Evolutionary conservation across 2,113 vertebrate genomes (phyloP), one percentile per base, ranked within the genome.

Genomic region (Chiloscyllium plagiosum): DNA sequence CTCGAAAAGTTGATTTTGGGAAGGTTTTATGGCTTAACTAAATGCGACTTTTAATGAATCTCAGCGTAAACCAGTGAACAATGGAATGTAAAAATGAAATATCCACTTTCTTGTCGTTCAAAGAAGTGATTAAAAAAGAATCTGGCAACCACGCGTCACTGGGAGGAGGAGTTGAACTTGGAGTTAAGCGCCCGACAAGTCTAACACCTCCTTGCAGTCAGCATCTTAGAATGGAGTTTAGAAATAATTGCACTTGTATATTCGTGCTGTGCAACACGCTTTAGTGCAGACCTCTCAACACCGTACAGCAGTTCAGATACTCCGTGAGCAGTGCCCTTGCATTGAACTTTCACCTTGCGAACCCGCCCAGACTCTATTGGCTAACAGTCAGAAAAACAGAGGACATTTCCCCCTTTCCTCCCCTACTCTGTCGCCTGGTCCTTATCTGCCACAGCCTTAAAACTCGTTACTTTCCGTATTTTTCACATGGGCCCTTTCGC

Each of bases 271-370:
- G 65, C 6, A 24, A 68, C 65, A 94, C 69, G 37, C 92, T 69
- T 69, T 22, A 69, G 66, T 37, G 66, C 19, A 94, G 66, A 69
- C 65, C 37, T 13, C 92, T 15, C 86, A 89, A 33, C 52, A 69
- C n/a, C 6, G 65, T 37, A 13, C 3, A 37, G 33, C 92, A 94
- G 90, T 66, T 6, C 66, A 94, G 68, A 93, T 68, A 93, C 29
- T 93, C 61, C 20, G 90, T 68, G 42, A 96, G 96, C 96, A 15
- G 56, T 97, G 97, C 96, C 98, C 97, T 33, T 86, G 93, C 96
- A 95, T 96, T 98, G 97, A 98, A 98, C 98, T 97, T 97, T 97
- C 98, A 98, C 97, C 98, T 98, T 97, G 76, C 96, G 97, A 97
- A 97, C 97, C 96, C 97, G 83, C 94, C 94, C 96, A 96, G 96